phyloP scores from a whole-genome alignment of 2,888 invertebrate genomes.

The Eristalis arbustorum region DNA sequence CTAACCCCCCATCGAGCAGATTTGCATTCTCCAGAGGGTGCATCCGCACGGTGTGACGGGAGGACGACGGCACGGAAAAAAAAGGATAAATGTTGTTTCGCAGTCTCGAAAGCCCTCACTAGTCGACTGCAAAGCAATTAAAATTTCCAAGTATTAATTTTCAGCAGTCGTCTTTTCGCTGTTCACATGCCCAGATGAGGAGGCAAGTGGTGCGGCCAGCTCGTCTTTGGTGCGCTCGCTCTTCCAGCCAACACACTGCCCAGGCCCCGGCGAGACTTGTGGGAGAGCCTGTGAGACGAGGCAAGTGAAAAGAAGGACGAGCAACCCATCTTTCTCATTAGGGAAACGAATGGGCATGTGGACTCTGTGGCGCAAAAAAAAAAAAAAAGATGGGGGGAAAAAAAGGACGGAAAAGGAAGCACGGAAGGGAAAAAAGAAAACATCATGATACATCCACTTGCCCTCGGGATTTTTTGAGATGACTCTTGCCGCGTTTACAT shows the following conservation, averaged over 20 bases:
- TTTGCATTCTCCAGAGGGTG: neutral
- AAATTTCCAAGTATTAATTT: conserved; percentile 70
- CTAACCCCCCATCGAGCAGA: neutral
- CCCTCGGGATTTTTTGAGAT: conserved; percentile 67
- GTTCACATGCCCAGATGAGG: conserved; percentile 48
- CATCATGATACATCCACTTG: conserved; percentile 70
- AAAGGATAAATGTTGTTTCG: neutral
- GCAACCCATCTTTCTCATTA: conserved; percentile 66
- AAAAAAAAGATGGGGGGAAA: no score
- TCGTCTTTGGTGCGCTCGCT: conserved; percentile 7
- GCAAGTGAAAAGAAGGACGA: neutral
- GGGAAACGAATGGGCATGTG: conserved; percentile 65
- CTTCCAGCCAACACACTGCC: neutral
- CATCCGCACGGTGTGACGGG: neutral
- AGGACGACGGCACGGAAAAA: neutral
- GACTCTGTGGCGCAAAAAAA: conserved; percentile 36
- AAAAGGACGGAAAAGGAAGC: conserved; percentile 47
- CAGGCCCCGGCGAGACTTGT: neutral
- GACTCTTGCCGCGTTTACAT: conserved; percentile 68
- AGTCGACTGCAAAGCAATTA: conserved; percentile 69
- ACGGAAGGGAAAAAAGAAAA: conserved; percentile 57
- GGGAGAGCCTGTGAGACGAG: neutral
- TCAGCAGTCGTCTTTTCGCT: conserved; percentile 65
- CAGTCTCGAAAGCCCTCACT: conserved; percentile 56
- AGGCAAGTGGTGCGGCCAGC: neutral